Percentiles rank a stretch among this genome's conserved stretches.
Conservation (phyloP, 2,888 invertebrate genomes). For the Lydus trimaculatus region DNA sequence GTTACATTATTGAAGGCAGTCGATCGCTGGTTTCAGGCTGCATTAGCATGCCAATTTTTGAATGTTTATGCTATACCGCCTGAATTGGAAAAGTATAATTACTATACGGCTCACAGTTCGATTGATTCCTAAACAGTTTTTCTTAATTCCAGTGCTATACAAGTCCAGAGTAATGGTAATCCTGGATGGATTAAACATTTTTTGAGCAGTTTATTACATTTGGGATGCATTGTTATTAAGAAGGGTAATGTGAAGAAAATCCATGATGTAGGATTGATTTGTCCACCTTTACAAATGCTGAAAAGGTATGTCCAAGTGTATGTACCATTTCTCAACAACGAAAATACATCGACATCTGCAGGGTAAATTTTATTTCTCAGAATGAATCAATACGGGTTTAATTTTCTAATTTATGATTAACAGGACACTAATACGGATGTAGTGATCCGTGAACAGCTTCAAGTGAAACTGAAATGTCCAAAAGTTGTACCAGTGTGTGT, state of each 20-base stretch:
- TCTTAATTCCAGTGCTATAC: slow-evolving; percentile 59
- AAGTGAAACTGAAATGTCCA: slow-evolving; percentile 29
- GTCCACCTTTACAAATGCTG: slow-evolving; percentile 52
- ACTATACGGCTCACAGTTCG: too few species aligned
- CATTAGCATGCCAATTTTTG: slow-evolving; percentile 70
- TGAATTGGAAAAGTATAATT: slow-evolving; percentile 68
- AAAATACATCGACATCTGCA: slow-evolving; percentile 61
- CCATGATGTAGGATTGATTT: slow-evolving; percentile 44
- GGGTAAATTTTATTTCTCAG: slow-evolving; percentile 46
- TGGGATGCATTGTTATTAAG: slow-evolving; percentile 62
- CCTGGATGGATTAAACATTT: slow-evolving; percentile 60
- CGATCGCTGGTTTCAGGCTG: slow-evolving; percentile 67
- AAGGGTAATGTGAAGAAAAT: slow-evolving; percentile 54
- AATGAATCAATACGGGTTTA: too few species aligned
- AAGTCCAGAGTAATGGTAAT: slow-evolving; percentile 68
- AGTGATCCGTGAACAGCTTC: slow-evolving; percentile 35
- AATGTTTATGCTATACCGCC: slow-evolving; percentile 69
- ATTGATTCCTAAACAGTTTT: background rate
- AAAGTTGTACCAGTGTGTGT: slow-evolving; percentile 58
- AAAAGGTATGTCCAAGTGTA: slow-evolving; percentile 41
- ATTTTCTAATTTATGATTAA: slow-evolving; percentile 14
- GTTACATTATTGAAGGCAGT: slow-evolving; percentile 62
- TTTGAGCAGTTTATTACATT: slow-evolving; percentile 65
- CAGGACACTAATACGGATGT: slow-evolving; percentile 47
- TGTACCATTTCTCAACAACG: too few species aligned